A percentile compares a stretch with the other conserved stretches of the same genome.
These are phyloP conservation scores for Abrostola triplasia DNA, from an alignment of 2,888 invertebrate species.

Conservation along the genomic window DNA sequence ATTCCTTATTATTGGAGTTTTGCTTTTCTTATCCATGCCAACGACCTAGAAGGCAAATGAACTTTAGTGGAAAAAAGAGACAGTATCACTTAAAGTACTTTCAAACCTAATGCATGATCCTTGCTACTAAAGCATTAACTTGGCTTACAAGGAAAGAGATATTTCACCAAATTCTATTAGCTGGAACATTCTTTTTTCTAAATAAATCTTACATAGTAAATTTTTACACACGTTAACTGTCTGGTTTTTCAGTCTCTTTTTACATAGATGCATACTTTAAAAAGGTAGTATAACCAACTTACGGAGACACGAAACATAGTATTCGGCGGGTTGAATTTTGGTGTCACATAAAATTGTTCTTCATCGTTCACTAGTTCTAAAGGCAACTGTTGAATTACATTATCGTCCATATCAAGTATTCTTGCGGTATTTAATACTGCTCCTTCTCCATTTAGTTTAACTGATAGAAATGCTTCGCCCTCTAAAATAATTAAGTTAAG, in stretches of 20 bases:
- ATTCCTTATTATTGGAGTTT: conserved; percentile 54
- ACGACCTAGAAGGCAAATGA: conserved; percentile 56
- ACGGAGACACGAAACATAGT: conserved; percentile 68
- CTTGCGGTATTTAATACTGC: conserved; percentile 57
- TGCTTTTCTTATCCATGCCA: conserved; percentile 57
- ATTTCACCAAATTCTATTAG: too few relatives aligned
- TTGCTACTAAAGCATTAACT: too few relatives aligned
- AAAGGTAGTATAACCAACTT: conserved; percentile 37
- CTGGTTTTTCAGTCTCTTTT: too few relatives aligned
- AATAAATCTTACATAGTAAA: too few relatives aligned
- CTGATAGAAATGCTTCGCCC: conserved; percentile 60
- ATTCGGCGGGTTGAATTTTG: conserved; percentile 58
- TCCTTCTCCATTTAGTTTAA: conserved; percentile 60
- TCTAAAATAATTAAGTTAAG: conserved; percentile 56
- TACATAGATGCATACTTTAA: neutral
- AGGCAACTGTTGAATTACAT: conserved; percentile 53
- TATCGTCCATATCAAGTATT: conserved; percentile 60
- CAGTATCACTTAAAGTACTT: neutral
- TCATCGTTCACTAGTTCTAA: conserved; percentile 54
- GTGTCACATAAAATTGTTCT: conserved; percentile 64
- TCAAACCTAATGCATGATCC: neutral
- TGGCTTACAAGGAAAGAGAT: too few relatives aligned
- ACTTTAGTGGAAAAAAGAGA: neutral
- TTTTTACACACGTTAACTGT: too few relatives aligned
- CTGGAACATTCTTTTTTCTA: too few relatives aligned